Base-by-base conservation (phyloP, 2,113 vertebrate species). In the Barnardius zonarius region DNA sequence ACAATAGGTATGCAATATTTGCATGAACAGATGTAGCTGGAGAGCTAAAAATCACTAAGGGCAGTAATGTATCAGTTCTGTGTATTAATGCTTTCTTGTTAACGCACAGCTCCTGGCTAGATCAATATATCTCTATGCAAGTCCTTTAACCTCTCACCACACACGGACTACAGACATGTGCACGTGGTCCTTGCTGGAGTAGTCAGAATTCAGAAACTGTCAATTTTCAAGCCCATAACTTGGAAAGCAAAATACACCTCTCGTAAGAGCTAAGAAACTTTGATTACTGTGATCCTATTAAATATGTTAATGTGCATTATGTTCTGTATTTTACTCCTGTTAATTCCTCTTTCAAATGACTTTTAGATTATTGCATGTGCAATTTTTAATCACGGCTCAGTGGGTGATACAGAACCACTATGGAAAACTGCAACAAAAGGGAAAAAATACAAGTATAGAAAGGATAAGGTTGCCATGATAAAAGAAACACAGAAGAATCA, bases 181-280 rank as follows among this genome's bases (percentile, higher is more conserved):
- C 48, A 43, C 0, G 0, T 15, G 22, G 55, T 51, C 18, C 59
- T 62, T 46, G 4, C 31, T 37, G 57, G 11, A 79, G 7, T 1
- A 55, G 11, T 25, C 67, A 76, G n/a, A 91, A 49, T 22, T 64
- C 57, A 68, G 30, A n/a, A 92, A 67, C 27, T n/a, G 14, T 61
- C 43, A 24, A 31, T 68, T 91, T 76, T 75, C 64, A 82, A 86
- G 51, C 15, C 20, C 20, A 10, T 15, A 52, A 62, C 73, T 73
- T 82, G 64, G 30, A 52, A 63, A 90, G 48, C 22, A 76, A 70
- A 88, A 88, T 22, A 84, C 7, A 22, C 11, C 28, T 30, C 57
- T 61, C 0, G 0, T 10, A 62, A 63, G 17, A 86, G 25, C 49
- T 72, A 89, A 78, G 39, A n/a, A 73, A 54, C 54, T 68, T 77